Base-by-base conservation (phyloP, 2,888 invertebrate genomes). In the Argyresthia goedartella region DNA sequence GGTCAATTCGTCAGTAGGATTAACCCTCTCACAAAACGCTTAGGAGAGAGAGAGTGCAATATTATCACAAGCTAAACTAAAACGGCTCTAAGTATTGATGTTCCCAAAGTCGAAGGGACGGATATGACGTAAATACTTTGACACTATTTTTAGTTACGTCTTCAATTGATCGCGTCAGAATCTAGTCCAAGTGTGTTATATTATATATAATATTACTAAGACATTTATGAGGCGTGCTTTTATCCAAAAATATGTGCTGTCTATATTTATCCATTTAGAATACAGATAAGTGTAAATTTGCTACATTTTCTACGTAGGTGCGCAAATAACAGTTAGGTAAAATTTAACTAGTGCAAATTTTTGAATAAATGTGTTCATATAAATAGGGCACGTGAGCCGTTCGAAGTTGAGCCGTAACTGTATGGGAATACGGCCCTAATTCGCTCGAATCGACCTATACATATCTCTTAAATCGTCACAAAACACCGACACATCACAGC, bases 161-260 rank as follows among this genome's bases (percentile, higher is more conserved):
- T 46, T 25, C 2, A 25, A 4, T 6, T 4, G 25, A 25, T 25
- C 25, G 25, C 25, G 2, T 25, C 25, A 25, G 25, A 25, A 25
- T 25, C 25, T 2, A 25, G 25, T 25, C 25, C 25, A 25, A 25
- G 3, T 2, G 6, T 25, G 25, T 2, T 25, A 25, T 6, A 25
- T 4, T 6, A 25, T 25, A 6, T 25, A 25, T 6, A 25, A 25
- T 6, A 25, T 25, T 25, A 25, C 25, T 4, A n/a, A n/a, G n/a
- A 25, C 25, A 25, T 2, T 25, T 4, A 25, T 25, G 46, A 46
- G 15, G 14, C 34, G 50, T 51, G 51, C 51, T 10, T 4, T 2
- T 10, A 25, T 51, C 51, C 39, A 51, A 51, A 51, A 51, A 51
- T 51, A 51, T 13, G 44, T 44, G 44, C 44, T 14, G n/a, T 44